Conservation (phyloP, 1,140 invertebrate genomes). For the Microplitis demolitor region DNA sequence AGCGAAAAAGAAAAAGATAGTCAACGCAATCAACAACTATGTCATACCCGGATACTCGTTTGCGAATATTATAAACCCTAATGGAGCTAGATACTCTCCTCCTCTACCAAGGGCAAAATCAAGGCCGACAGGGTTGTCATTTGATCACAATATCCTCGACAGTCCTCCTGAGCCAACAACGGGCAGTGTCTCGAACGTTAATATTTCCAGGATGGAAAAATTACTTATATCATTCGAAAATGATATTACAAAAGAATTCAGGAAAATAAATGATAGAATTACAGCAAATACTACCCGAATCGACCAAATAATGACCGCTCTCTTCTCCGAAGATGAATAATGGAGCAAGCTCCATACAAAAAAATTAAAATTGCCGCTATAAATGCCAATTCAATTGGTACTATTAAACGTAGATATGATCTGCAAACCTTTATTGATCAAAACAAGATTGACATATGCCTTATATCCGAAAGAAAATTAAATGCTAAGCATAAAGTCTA, state of each 20-base stretch:
- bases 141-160: neutral
- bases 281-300: no score
- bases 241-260: no score
- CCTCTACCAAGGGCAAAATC: neutral
- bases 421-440: neutral
- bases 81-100: neutral
- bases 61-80: neutral
- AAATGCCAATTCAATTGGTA: slow-evolving; percentile 26
- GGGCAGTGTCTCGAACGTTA: no score
- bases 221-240: no score
- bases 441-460: neutral
- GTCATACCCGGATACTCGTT: no score
- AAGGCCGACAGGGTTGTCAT: neutral
- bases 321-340: no score
- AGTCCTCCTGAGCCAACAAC: neutral
- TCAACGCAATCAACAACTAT: no score
- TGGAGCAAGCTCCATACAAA: neutral
- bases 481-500: slow-evolving; percentile 13
- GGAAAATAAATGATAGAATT: no score
- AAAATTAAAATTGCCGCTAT: slow-evolving; percentile 20
- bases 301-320: no score
- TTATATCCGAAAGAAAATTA: slow-evolving; percentile 24
- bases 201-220: no score
- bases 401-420: slow-evolving; percentile 5
- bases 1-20: no score